phyloP scores from a whole-genome alignment of 2,888 invertebrate genomes.

The Horisme vitalbata region DNA sequence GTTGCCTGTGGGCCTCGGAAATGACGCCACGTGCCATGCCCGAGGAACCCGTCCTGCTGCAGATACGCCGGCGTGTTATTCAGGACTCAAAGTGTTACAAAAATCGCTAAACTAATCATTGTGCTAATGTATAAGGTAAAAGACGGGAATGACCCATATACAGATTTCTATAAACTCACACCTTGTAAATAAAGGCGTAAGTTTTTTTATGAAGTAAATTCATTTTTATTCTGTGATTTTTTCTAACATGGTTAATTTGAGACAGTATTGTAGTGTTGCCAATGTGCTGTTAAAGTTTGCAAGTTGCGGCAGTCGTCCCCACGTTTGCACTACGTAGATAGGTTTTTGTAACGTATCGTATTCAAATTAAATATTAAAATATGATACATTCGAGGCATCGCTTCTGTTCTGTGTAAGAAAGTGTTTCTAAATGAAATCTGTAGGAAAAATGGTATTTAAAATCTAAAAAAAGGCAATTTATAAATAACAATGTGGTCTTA shows the following conservation, averaged over 20 bases:
- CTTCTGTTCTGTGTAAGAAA: conserved; percentile 18
- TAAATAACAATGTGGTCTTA: conserved; percentile 14
- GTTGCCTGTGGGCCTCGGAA: too few relatives aligned
- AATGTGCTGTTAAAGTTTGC: conserved; percentile 39
- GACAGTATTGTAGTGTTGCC: background rate
- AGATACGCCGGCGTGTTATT: too few relatives aligned
- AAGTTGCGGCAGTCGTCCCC: conserved; percentile 7
- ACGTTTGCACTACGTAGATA: conserved; percentile 8
- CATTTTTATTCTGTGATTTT: too few relatives aligned
- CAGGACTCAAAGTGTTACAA: too few relatives aligned
- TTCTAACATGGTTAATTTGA: background rate
- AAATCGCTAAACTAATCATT: too few relatives aligned
- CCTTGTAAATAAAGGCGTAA: too few relatives aligned
- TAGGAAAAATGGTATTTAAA: background rate
- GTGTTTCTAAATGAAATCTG: background rate
- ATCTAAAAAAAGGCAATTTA: conserved; percentile 9
- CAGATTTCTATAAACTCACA: too few relatives aligned
- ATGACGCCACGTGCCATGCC: too few relatives aligned
- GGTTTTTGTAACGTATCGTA: conserved; percentile 14
- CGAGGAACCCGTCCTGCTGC: too few relatives aligned
- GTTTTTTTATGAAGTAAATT: too few relatives aligned
- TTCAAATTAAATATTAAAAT: conserved; percentile 6
- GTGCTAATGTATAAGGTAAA: too few relatives aligned
- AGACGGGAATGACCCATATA: too few relatives aligned
- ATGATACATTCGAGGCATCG: conserved; percentile 12